Base-by-base conservation (phyloP, 2,797 vertebrate genomes). In the Tarsius wallacei region DNA sequence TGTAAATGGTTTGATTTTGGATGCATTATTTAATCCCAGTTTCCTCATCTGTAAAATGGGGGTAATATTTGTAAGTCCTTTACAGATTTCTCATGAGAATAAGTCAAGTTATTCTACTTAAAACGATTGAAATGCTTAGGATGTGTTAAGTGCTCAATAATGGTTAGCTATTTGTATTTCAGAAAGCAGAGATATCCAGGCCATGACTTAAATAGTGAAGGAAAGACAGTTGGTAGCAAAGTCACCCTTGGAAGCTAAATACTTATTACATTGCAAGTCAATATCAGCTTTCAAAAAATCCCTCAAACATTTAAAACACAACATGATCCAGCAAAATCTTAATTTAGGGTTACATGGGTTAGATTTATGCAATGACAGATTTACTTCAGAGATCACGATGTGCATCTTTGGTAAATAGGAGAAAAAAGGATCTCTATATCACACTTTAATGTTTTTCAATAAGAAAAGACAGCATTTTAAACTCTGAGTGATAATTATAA, bases 361-460 rank as follows among this genome's bases (percentile, higher is more conserved):
- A 90, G 51, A 78, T 53, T 87, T 87, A 70, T 49, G 64, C 7
- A 64, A 13, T 71, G 47, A 7, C 19, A 80, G 15, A 12, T 77
- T 73, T 87, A 42, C 71, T 74, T 55, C 63, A 93, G 28, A 92
- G 66, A 87, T 66, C 84, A 90, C 86, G 33, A 70, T 51, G 71
- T 82, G 28, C 1, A 36, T 89, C 55, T 16, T 71, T 94, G 51
- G 66, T 90, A 92, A 93, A 49, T 1, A 74, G 42, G n/a, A 66
- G 13, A 93, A 64, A 33, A 47, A 87, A 33, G 19, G 26, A 47
- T 17, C 6, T 59, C 1, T 73, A 36, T 7, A 7, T 91, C 77
- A 49, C 13, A 71, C n/a, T 94, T 91, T 31, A 22, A 90, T 73
- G 55, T 80, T 26, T 95, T 61, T 95, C 42, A 93, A 88, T 80